Evolutionary conservation across 1,140 invertebrate genomes (phyloP), one percentile per base, ranked within the genome.

Genomic region (Pseudoatta argentina): DNA sequence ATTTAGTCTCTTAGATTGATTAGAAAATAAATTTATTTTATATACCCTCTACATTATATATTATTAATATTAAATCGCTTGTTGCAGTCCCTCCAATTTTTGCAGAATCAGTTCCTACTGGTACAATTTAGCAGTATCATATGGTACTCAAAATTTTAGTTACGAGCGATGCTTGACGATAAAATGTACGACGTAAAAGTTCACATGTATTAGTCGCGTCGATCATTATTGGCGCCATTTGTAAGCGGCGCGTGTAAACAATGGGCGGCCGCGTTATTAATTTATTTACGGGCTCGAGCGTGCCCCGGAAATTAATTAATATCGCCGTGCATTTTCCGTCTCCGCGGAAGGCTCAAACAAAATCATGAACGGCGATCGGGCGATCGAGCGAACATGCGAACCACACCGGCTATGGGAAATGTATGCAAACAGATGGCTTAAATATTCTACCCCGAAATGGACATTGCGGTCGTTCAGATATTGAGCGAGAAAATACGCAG

Each of bases 251-350:
- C 87, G 71, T 75, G 73, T 86, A 88, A 76, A 30, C 73, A 89
- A 88, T 76, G 67, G 63, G 59, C 71, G 72, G 75, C 72, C 64
- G 77, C 87, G 85, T 89, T 89, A 89, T 89, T 89, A 89, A 88
- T 89, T 89, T 89, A 89, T 89, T 89, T 89, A 89, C 72, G 71
- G 53, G 63, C 55, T 34, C 55, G 77, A 55, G 51, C 83, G 57
- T 69, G 59, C 66, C 3, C 27, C 64, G 73, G 34, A 57, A 89
- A 89, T 89, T 85, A 89, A 89, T 89, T 89, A 89, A 89, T 88
- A 88, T 86, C 61, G 57, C 87, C 53, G 64, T 71, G 78, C 72
- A 85, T 86, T 89, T 89, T 86, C 78, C 71, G 82, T 72, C 66
- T 69, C 53, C 88, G 53, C 73, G 81, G 30, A 86, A 73, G 87